Base-by-base conservation (phyloP, 2,888 invertebrate species). In the Hecatera dysodea region DNA sequence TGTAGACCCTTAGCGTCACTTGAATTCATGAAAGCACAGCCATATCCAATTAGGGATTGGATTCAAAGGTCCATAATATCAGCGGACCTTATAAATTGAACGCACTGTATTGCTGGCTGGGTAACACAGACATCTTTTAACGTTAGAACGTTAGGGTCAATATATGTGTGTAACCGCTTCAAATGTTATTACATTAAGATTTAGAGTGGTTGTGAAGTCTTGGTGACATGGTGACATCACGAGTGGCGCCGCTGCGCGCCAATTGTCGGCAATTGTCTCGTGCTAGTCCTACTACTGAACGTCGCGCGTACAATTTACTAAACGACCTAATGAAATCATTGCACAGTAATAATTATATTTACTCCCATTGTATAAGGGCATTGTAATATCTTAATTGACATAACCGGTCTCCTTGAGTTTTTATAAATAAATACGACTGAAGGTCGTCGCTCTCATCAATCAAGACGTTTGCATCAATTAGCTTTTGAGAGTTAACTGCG, bases 161-260 rank as follows among this genome's bases (percentile, higher is more conserved):
- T 70, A 67, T 48, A 59, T 69, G 55, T 63, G 59, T 67, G 56
- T 70, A 75, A 80, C 61, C 46, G 59, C 62, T 78, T 79, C 57
- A 75, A 84, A 81, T 69, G 79, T 75, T 78, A 83, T 74, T 70
- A 75, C 82, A 81, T 75, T 75, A 78, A 75, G 83, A 83, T 85
- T 85, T 76, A 80, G 67, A 84, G 73, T 85, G 78, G 78, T 76
- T 81, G 78, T 82, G 80, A 82, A 81, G 82, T 77, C 81, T 74
- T 75, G 92, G 89, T 95, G 95, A 95, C 95, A 95, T 75, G 92
- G 89, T 95, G 95, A 95, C 95, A 95, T 95, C 95, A 95, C 90
- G 86, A 84, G 75, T 91, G 95, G 95, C 95, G 95, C 95, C 94
- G 90, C 89, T 89, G 82, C 90, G 91, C 91, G 91, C 92, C 94